phyloP scores from a whole-genome alignment of 2,113 vertebrate genomes.

The Isichthys henryi region DNA sequence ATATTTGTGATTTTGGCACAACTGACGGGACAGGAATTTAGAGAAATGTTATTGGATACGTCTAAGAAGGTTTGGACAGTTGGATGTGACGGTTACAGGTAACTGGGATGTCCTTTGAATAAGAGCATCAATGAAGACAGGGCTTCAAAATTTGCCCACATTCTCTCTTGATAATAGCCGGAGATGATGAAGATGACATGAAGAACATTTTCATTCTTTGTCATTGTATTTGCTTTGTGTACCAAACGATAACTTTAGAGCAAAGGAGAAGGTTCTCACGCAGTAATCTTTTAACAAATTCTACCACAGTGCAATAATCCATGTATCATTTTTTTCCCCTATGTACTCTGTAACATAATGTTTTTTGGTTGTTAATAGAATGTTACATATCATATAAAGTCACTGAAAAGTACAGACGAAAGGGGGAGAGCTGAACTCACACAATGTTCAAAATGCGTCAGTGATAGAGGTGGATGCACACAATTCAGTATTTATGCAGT shows the following conservation, averaged over 20 bases:
- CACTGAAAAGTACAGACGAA: background rate
- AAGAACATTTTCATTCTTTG: conserved; percentile 1
- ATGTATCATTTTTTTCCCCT: conserved; percentile 26
- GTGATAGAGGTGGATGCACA: background rate
- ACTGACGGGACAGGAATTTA: background rate
- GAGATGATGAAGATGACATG: background rate
- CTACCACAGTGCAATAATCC: conserved; percentile 46
- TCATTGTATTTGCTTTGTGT: background rate
- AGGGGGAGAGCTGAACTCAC: background rate
- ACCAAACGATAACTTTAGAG: background rate
- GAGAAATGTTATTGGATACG: background rate
- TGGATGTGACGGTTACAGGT: background rate
- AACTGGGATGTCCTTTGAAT: conserved; percentile 5
- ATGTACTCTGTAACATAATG: conserved; percentile 28
- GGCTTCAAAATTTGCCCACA: background rate
- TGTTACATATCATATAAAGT: conserved; percentile 34
- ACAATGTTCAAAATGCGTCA: background rate
- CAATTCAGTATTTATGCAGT: background rate
- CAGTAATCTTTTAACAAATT: conserved; percentile 26
- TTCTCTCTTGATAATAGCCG: background rate
- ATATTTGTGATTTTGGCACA: background rate
- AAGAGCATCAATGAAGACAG: background rate
- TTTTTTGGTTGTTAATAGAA: conserved; percentile 43
- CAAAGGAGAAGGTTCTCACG: background rate
- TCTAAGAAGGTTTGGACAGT: background rate